phyloP scores from a whole-genome alignment of 2,113 vertebrate genomes.

The Strix uralensis region DNA sequence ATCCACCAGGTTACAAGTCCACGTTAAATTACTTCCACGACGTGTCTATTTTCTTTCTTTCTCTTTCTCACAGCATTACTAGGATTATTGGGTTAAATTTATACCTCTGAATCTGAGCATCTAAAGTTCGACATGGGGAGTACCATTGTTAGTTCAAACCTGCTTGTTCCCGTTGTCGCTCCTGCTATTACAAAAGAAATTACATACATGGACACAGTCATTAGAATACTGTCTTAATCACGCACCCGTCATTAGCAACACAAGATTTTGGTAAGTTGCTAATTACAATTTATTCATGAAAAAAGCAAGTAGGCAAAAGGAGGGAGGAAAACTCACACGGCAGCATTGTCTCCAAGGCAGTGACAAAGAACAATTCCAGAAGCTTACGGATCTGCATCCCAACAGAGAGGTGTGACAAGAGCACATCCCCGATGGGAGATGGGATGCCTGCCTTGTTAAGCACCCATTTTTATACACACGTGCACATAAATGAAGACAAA shows the following conservation, averaged over 20 bases:
- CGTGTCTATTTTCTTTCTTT: neutral
- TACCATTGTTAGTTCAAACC: neutral
- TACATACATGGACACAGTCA: neutral
- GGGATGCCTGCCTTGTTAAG: neutral
- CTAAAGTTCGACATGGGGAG: neutral
- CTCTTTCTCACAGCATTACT: neutral
- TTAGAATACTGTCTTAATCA: neutral
- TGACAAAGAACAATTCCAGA: neutral
- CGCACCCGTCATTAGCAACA: neutral
- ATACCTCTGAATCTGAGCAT: neutral
- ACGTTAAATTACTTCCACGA: neutral
- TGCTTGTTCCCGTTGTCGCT: neutral
- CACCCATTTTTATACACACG: neutral
- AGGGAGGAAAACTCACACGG: neutral
- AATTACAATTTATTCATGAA: neutral
- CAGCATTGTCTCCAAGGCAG: neutral
- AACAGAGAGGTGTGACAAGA: too few relatives aligned
- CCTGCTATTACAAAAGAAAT: neutral
- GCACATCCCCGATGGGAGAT: neutral
- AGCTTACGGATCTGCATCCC: fast-evolving
- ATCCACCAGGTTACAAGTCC: neutral
- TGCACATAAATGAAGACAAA: neutral
- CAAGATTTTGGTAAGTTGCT: neutral
- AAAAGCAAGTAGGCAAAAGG: neutral
- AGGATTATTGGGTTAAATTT: neutral